phyloP scores from a whole-genome alignment of 2,113 vertebrate species.

The Menura novaehollandiae region DNA sequence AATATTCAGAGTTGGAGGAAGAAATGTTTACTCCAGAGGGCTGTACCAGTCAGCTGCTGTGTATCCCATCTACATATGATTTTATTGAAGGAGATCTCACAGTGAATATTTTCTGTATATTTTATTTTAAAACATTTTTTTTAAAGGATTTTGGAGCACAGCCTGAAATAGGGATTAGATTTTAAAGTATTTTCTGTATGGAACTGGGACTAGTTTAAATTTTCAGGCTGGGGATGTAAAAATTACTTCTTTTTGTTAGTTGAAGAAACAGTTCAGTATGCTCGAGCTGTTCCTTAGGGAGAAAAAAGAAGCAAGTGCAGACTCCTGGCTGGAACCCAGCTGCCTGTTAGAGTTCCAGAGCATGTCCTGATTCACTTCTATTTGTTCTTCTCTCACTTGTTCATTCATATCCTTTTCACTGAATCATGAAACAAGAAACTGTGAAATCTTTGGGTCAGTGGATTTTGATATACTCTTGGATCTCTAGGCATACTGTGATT shows the following conservation, averaged over 20 bases:
- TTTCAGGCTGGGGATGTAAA: slow-evolving; percentile 48
- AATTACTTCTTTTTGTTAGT: slow-evolving; percentile 61
- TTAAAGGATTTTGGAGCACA: not conserved
- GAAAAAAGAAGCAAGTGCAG: slow-evolving; percentile 37
- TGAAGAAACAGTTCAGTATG: slow-evolving; percentile 69
- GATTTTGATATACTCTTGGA: not conserved
- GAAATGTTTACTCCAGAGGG: not conserved
- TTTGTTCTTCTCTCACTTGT: slow-evolving; percentile 52
- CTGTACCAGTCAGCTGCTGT: not conserved
- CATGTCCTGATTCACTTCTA: slow-evolving; percentile 44
- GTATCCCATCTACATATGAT: not conserved
- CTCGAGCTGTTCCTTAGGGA: slow-evolving; percentile 33
- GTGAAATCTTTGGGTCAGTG: slow-evolving; percentile 37
- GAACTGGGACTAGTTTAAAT: slow-evolving; percentile 39
- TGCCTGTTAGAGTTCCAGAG: slow-evolving; percentile 50
- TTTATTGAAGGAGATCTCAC: not conserved
- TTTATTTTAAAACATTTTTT: not conserved
- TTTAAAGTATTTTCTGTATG: slow-evolving; percentile 19
- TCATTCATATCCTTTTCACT: slow-evolving; percentile 53
- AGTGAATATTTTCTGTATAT: not conserved
- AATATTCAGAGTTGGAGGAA: not conserved
- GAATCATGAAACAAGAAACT: slow-evolving; percentile 41
- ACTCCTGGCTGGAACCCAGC: slow-evolving; percentile 43
- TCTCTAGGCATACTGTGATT: not conserved
- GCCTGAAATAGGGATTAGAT: slow-evolving; percentile 33